Conservation (phyloP, 2,888 invertebrate species). For the Parnassius apollo region DNA sequence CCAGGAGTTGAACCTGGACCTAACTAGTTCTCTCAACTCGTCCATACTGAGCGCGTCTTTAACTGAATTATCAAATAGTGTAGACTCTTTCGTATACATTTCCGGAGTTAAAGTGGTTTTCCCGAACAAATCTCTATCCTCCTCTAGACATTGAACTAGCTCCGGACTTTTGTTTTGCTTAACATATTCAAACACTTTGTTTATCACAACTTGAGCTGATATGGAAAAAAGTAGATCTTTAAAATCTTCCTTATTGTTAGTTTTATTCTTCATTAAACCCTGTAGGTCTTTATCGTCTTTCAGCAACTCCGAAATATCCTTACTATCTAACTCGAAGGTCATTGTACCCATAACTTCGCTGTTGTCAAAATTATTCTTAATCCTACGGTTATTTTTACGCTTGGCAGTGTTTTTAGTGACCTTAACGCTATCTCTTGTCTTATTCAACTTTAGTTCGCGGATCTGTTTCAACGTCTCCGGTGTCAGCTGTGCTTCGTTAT, state of each 20-base stretch:
- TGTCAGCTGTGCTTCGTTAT: constrained; percentile 65
- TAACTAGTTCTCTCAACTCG: constrained; percentile 57
- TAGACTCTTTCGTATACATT: constrained; percentile 59
- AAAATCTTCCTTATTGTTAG: constrained; percentile 55
- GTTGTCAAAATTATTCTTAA: constrained; percentile 54
- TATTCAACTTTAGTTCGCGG: constrained; percentile 65
- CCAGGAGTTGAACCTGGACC: constrained; percentile 61
- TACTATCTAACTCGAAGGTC: constrained; percentile 64
- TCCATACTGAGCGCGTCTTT: constrained; percentile 67
- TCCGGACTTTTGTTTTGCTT: constrained; percentile 62
- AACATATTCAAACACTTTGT: constrained; percentile 66
- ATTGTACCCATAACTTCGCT: constrained; percentile 53
- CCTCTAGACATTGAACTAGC: constrained; percentile 56
- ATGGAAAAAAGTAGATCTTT: constrained; percentile 64
- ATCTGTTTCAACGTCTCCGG: constrained; percentile 75
- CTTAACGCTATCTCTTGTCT: constrained; percentile 63
- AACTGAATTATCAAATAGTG: constrained; percentile 62
- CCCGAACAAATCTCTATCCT: constrained; percentile 52
- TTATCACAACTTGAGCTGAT: constrained; percentile 67
- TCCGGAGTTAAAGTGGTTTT: constrained; percentile 54
- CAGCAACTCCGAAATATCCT: constrained; percentile 55
- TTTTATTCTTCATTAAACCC: constrained; percentile 52
- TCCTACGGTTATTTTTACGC: constrained; percentile 60
- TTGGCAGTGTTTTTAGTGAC: constrained; percentile 72
- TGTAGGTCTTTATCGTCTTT: constrained; percentile 64